Evolutionary conservation across 1,140 invertebrate species (phyloP).

Genomic region (Temnothorax curvispinosus): DNA sequence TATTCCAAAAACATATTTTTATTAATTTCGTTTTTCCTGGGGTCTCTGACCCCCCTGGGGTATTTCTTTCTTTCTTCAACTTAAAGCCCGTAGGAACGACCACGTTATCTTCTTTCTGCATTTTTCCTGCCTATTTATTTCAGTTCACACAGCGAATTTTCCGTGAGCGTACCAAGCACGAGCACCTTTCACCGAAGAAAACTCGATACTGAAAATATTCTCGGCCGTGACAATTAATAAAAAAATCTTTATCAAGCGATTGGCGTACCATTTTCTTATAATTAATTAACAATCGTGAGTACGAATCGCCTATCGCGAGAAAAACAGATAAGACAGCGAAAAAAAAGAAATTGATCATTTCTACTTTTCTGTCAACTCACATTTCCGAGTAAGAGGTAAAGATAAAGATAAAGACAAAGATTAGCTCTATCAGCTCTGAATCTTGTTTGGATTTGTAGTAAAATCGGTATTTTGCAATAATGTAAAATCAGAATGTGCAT

Average conservation of each 20-base stretch:
- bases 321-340: constrained; percentile 48
- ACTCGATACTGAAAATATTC: constrained; percentile 29
- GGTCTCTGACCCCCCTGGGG: too few species aligned
- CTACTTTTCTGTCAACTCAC: neutral
- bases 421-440: neutral
- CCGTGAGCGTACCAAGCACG: neutral
- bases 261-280: neutral
- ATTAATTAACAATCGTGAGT: constrained; percentile 41
- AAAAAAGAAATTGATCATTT: neutral
- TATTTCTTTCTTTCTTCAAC: too few species aligned
- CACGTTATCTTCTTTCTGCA: too few species aligned
- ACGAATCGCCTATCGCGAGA: constrained; percentile 33
- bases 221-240: constrained; percentile 53
- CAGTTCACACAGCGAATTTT: neutral
- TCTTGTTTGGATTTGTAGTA: neutral
- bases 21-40: too few species aligned
- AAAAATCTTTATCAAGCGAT: constrained; percentile 62
- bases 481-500: neutral
- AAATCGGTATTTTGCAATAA: neutral
- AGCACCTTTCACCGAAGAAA: neutral
- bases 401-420: too few species aligned
- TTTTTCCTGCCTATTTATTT: too few species aligned
- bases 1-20: too few species aligned
- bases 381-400: neutral
- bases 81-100: too few species aligned